phyloP scores from a whole-genome alignment of 2,888 invertebrate genomes.

The Callyntrura guangdongensis region DNA sequence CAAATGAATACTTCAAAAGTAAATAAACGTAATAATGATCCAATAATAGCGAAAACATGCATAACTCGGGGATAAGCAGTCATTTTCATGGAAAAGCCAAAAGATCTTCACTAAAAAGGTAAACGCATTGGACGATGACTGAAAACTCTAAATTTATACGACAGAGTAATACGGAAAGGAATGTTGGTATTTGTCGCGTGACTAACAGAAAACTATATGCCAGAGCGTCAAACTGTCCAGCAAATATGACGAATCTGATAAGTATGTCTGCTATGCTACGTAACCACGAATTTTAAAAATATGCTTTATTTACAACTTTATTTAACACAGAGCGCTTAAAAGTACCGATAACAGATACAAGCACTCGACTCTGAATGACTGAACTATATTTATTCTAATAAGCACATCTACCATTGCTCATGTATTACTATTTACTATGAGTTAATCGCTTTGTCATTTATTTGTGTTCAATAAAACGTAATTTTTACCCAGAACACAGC shows the following conservation, averaged over 20 bases:
- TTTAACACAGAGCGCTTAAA: no score
- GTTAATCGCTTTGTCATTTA: no score
- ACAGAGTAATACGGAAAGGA: neutral
- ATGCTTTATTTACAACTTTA: no score
- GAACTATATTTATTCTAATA: neutral
- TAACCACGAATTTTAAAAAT: no score
- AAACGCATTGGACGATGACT: neutral
- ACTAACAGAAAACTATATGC: neutral
- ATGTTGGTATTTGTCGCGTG: conserved; percentile 39
- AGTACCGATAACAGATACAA: no score
- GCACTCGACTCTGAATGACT: no score
- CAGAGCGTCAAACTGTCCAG: conserved; percentile 33
- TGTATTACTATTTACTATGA: neutral
- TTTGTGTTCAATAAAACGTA: no score
- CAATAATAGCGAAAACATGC: conserved; percentile 7
- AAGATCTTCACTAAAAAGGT: neutral
- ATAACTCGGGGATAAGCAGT: neutral
- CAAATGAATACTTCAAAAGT: neutral
- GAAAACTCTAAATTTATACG: neutral
- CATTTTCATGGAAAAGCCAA: no score
- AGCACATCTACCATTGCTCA: neutral
- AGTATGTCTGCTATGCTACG: neutral
- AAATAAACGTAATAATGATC: neutral
- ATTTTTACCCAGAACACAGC: neutral
- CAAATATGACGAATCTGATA: conserved; percentile 31